These are phyloP conservation scores for Equus przewalskii DNA, from an alignment of 2,113 vertebrate species.

Conservation along the genomic window DNA sequence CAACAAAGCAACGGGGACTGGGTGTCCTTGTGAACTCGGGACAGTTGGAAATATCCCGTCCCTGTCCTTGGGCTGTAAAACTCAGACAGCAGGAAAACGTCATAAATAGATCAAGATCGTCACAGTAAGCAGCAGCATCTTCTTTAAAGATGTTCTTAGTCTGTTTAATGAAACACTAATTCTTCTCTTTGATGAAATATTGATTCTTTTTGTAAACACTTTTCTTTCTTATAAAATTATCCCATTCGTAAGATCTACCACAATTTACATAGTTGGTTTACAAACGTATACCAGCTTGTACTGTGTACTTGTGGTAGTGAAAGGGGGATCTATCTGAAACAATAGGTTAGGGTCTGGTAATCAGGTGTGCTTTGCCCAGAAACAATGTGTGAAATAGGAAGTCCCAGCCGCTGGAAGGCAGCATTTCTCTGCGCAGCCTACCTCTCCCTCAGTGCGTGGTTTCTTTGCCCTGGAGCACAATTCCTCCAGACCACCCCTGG, in stretches of 20 bases:
- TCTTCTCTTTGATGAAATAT: not conserved
- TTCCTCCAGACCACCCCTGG: not conserved
- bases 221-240: not conserved
- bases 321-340: not conserved
- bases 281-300: not conserved
- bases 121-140: not conserved
- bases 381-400: not conserved
- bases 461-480: not conserved
- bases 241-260: not conserved
- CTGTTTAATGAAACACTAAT: not conserved
- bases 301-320: not conserved
- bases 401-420: not conserved
- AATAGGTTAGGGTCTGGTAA: not conserved
- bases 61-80: not conserved
- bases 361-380: not conserved
- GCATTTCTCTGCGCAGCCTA: not conserved
- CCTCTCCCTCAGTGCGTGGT: rapidly evolving
- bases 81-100: not conserved
- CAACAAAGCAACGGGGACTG: not conserved
- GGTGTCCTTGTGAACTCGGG: not conserved
- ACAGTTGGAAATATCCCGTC: not conserved
- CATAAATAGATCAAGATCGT: not conserved
- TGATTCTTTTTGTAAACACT: not conserved
- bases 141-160: not conserved
- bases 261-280: not conserved